Evolutionary conservation across 2,888 invertebrate genomes (phyloP).

Genomic region (Apamea epomidion): DNA sequence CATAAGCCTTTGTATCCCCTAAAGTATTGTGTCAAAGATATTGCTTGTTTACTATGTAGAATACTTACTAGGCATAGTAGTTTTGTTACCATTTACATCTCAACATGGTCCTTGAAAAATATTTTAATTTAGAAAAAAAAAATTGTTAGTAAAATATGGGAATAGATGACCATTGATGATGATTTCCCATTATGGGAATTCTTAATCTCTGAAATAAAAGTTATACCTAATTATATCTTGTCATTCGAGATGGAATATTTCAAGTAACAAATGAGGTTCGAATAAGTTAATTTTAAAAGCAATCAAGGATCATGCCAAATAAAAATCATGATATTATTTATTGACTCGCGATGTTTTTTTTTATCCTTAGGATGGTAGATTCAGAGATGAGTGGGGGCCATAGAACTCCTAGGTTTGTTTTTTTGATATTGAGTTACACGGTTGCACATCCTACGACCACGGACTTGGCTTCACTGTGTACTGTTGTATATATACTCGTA

Average conservation of each 20-base stretch:
- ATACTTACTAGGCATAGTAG: constrained; percentile 41
- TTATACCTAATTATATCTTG: background rate
- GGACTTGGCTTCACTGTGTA: constrained; percentile 69
- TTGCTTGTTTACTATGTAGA: constrained; percentile 37
- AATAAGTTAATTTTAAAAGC: background rate
- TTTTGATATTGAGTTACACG: constrained; percentile 88
- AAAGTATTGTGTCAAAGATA: background rate
- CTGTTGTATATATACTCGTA: constrained; percentile 70
- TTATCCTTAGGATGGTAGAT: constrained; percentile 92
- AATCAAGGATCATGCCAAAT: constrained; percentile 51
- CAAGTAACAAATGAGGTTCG: background rate
- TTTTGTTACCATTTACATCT: constrained; percentile 39
- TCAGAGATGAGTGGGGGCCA: constrained; percentile 92
- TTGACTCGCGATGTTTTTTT: constrained; percentile 78
- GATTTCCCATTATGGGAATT: background rate
- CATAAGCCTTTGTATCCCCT: background rate
- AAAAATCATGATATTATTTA: constrained; percentile 52
- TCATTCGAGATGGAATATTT: background rate
- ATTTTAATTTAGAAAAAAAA: background rate
- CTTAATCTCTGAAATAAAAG: background rate
- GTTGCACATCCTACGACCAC: constrained; percentile 80
- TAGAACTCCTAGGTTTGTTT: constrained; percentile 93
- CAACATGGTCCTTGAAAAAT: constrained; percentile 60
- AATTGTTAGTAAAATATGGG: background rate
- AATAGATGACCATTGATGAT: too few relatives aligned